These are phyloP conservation scores for Phaethornis superciliosus DNA, from an alignment of 2,113 vertebrate genomes.

Conservation along the genomic window DNA sequence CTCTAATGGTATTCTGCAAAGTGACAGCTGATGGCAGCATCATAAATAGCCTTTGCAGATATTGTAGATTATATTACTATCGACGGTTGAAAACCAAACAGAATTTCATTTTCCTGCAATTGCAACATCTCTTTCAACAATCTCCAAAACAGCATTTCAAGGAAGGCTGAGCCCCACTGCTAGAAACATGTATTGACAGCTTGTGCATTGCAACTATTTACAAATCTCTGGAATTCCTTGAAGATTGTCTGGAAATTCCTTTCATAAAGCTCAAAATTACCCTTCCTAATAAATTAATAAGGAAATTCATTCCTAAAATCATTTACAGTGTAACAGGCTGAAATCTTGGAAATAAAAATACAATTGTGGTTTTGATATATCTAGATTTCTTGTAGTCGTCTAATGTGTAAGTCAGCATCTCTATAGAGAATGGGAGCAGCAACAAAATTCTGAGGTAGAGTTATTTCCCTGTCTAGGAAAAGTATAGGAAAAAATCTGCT, in stretches of 20 bases:
- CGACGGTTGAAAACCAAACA: constrained; percentile 5
- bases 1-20: neutral
- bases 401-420: accelerated
- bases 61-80: neutral
- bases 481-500: neutral
- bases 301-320: neutral
- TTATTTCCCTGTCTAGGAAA: neutral
- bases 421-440: accelerated
- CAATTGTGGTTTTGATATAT: too few relatives aligned
- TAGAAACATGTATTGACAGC: neutral
- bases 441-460: neutral
- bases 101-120: neutral
- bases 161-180: neutral
- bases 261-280: neutral
- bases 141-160: neutral
- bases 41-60: constrained; percentile 11
- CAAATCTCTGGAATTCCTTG: neutral
- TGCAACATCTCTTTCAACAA: neutral
- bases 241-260: neutral
- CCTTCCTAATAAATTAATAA: neutral
- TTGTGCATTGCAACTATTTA: neutral
- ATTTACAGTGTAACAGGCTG: neutral
- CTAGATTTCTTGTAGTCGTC: neutral
- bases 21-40: neutral
- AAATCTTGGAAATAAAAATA: neutral